These are phyloP conservation scores for Brachionichthys hirsutus DNA, from an alignment of 2,113 vertebrate species.

Conservation along the genomic window DNA sequence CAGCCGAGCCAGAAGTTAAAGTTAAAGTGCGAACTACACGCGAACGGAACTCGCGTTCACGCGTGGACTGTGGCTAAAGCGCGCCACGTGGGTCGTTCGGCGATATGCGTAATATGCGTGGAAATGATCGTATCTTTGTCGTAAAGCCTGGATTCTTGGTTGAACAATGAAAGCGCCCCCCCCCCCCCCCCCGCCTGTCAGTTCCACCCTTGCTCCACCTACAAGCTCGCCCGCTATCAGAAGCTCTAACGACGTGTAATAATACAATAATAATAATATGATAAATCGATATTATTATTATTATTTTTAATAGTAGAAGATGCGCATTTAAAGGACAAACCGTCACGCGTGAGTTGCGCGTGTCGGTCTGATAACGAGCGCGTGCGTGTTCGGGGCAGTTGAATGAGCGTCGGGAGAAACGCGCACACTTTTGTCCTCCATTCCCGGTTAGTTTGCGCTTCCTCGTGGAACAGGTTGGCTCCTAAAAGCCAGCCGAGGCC, in stretches of 20 bases:
- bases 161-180: constrained; percentile 57
- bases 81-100: background rate
- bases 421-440: too few relatives aligned
- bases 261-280: too few relatives aligned
- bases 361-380: constrained; percentile 37
- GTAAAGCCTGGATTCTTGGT: constrained; percentile 9
- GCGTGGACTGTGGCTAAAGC: too few relatives aligned
- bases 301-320: too few relatives aligned
- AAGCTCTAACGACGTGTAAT: background rate
- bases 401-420: too few relatives aligned
- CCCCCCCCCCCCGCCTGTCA: constrained; percentile 38
- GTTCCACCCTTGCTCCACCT: constrained; percentile 58
- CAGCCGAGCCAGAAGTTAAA: too few relatives aligned
- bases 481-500: too few relatives aligned
- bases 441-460: too few relatives aligned
- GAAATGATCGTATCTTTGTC: background rate
- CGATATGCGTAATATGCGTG: too few relatives aligned
- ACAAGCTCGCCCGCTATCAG: constrained; percentile 23
- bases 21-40: background rate
- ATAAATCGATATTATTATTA: too few relatives aligned
- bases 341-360: background rate
- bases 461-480: too few relatives aligned
- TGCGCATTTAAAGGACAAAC: too few relatives aligned
- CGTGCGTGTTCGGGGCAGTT: constrained; percentile 23
- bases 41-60: background rate